Evolutionary conservation across 2,888 invertebrate genomes (phyloP), one percentile per base, ranked within the genome.

Genomic region (Hipparchia semele): DNA sequence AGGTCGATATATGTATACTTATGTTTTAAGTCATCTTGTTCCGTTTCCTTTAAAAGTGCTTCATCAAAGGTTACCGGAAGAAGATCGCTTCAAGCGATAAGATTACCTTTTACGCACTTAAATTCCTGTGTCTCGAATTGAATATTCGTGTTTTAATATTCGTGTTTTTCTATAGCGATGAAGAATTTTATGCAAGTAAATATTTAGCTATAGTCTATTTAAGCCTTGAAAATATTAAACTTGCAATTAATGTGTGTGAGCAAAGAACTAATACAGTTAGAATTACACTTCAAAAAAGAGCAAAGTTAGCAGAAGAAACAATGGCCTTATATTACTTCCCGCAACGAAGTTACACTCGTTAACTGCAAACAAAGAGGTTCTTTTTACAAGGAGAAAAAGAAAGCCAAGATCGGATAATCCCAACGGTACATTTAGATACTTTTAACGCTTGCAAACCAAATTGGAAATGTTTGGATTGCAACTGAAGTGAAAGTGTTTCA

Each of bases 341-440:
- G 72, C 70, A 73, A 73, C 73, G 58, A 70, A 73, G 70, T 73
- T 70, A 73, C 70, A 70, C 70, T 73, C 70, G 73, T 73, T 73
- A 73, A 73, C 70, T 70, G 70, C 67, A 70, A 70, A 70, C 73
- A 56, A 70, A 73, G 73, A 67, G 73, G 70, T 58, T 58, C 54
- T 60, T 70, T 70, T 73, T 67, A 73, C 69, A 70, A 46, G 70
- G 51, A 61, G 70, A 70, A 70, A 59, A 73, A 70, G 73, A 67
- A 70, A 60, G 67, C 67, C 54, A 70, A 73, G 61, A 65, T 70
- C 67, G 62, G 73, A 70, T 70, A 67, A 67, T 70, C 66, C 73
- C 62, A 73, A 73, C 65, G 67, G 73, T 70, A 73, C 62, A 58
- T 56, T 70, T 70, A 67, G 61, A 70, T 67, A 73, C 70, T 70